These are phyloP conservation scores for Drosophila eohydei DNA, from an alignment of 2,888 invertebrate genomes.

Conservation along the genomic window DNA sequence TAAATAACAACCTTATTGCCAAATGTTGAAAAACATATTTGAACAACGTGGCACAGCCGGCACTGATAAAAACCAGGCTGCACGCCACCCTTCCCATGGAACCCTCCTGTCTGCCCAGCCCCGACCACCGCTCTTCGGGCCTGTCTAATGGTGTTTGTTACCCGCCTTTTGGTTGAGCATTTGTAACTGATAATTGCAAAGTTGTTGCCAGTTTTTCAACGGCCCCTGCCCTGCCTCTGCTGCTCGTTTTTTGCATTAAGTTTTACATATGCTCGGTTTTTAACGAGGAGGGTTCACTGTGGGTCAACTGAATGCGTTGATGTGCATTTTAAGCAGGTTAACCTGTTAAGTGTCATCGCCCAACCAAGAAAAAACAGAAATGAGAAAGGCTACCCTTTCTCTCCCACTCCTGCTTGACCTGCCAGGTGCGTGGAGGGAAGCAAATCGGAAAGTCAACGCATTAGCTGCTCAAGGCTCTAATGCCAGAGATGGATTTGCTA, in stretches of 20 bases:
- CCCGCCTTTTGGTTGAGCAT: conserved; percentile 61
- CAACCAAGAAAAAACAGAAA: conserved; percentile 2
- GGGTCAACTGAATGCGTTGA: conserved; percentile 75
- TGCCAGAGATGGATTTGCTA: neutral
- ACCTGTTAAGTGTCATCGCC: conserved; percentile 66
- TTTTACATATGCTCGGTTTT: conserved; percentile 60
- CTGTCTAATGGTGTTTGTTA: conserved; percentile 63
- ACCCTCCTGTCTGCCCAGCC: neutral
- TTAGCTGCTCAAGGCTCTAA: neutral
- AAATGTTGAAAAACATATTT: conserved; percentile 67
- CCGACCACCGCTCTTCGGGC: conserved; percentile 9
- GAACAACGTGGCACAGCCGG: neutral
- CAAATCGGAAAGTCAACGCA: conserved; percentile 9
- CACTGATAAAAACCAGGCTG: neutral
- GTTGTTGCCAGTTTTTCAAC: conserved; percentile 53
- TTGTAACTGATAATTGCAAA: conserved; percentile 77
- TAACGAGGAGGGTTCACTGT: conserved; percentile 30
- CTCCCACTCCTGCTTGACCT: neutral
- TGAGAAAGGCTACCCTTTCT: conserved; percentile 10
- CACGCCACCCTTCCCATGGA: conserved; percentile 26
- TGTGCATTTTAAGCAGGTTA: conserved; percentile 80
- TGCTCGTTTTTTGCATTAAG: conserved; percentile 36
- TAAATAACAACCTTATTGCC: conserved; percentile 83
- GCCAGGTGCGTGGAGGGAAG: conserved; percentile 26
- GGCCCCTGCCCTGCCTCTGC: conserved; percentile 1